Percentiles rank a stretch among this genome's conserved stretches.
Conservation (phyloP, 2,113 vertebrate genomes). For the Melanerpes aurifrons region DNA sequence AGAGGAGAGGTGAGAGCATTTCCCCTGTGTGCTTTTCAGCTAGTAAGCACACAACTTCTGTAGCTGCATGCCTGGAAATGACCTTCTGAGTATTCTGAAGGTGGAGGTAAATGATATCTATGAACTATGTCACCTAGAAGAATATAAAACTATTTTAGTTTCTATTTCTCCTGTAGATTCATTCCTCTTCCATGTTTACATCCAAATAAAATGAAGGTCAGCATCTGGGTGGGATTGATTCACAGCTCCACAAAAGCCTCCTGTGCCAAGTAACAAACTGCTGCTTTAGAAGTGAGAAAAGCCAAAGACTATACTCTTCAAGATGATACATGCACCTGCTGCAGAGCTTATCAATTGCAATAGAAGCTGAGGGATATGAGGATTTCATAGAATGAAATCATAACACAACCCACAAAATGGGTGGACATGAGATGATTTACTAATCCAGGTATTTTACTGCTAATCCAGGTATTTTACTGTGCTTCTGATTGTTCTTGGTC, state of each 20-base stretch:
- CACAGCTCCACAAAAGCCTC: not conserved
- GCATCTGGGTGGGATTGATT: not conserved
- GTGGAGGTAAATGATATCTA: not conserved
- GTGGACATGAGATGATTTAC: not conserved
- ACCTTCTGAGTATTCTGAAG: not conserved
- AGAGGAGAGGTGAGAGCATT: not conserved
- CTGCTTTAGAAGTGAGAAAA: not conserved
- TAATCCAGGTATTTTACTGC: not conserved
- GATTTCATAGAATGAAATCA: conserved; percentile 15
- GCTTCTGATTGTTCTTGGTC: not conserved
- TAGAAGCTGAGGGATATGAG: not conserved
- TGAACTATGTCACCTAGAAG: not conserved
- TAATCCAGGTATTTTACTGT: not conserved
- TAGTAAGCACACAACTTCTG: not conserved
- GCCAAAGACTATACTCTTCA: not conserved
- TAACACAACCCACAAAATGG: not conserved
- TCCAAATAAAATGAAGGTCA: not conserved
- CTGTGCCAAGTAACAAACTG: not conserved
- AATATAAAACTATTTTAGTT: not conserved
- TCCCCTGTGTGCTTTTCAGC: not conserved
- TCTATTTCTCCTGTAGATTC: not conserved
- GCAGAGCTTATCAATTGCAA: not conserved
- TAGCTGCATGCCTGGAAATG: not conserved
- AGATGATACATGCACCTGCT: not conserved
- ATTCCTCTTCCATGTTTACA: not conserved